A percentile compares a stretch with the other conserved stretches of the same genome.
Evolutionary conservation across 2,888 invertebrate species (phyloP).

Genomic region (Aproaerema taeniolella): DNA sequence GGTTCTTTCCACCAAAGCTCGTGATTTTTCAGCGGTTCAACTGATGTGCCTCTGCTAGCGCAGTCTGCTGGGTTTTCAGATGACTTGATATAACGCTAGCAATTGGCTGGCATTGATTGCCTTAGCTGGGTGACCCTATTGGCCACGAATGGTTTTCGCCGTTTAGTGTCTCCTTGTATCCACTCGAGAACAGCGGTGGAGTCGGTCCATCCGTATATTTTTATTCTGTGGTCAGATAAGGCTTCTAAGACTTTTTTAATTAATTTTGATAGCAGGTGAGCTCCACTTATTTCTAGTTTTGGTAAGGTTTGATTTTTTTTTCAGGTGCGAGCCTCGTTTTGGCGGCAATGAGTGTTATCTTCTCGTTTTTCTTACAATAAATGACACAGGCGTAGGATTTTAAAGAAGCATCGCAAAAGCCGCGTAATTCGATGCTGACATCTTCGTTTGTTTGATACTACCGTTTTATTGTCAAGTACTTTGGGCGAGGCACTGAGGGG

Average conservation of each 20-base stretch:
- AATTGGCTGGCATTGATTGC: neutral
- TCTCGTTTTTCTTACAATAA: neutral
- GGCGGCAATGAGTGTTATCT: neutral
- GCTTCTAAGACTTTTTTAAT: neutral
- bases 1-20: neutral
- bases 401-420: neutral
- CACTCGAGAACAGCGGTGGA: neutral
- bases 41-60: neutral
- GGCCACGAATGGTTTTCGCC: neutral
- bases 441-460: no score
- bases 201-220: neutral
- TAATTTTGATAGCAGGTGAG: neutral
- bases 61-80: no score
- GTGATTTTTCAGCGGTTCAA: neutral
- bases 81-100: neutral
- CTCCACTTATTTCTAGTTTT: neutral
- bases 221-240: neutral
- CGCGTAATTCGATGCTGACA: neutral
- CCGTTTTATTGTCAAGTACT: no score
- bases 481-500: no score
- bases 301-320: neutral
- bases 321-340: neutral
- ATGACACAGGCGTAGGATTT: neutral
- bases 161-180: neutral
- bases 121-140: neutral